Base-by-base conservation (phyloP, 2,113 vertebrate genomes). In the Eulemur rufifrons region DNA sequence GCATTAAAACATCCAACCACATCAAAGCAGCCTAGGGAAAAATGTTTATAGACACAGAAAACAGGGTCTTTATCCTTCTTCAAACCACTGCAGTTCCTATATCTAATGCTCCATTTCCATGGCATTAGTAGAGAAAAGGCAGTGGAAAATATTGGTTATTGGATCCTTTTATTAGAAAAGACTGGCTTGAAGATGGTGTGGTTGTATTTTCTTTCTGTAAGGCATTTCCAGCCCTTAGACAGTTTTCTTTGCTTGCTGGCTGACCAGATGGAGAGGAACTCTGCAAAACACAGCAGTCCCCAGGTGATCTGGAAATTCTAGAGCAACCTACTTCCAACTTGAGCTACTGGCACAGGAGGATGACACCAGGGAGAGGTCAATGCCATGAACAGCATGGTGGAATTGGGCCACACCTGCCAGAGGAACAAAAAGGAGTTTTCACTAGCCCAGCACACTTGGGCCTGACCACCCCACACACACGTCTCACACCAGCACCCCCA, bases 41-140 rank as follows among this genome's bases (percentile, higher is more conserved):
- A 93, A 61, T 34, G 50, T 84, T 90, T 56, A 74, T 20, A 83
- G 82, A 87, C 71, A 52, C 37, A 56, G 45, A 94, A 93, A 91
- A 66, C 15, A 45, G 5, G 34, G 80, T 86, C 61, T 93, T 93
- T 17, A 52, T 54, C 20, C 45, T 76, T 86, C 76, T 93, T 73
- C 78, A 93, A n/a, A 71, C 12, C 78, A 82, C 20, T 50, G 50
- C 39, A 54, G 18, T 29, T 86, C 64, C 71, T 92, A n/a, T 47
- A 54, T 86, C 78, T 45, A 71, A 69, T 27, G 47, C 8, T 92
- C 23, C 32, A 50, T 78, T 86, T 56, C 50, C 12, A 17, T 34
- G n/a, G 37, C 39, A 52, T 74, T 45, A 23, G 11, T 8, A 92
- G 42, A 74, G 10, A 76, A 86, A 84, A 66, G 34, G 37, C 25